A percentile compares a stretch with the other conserved stretches of the same genome.
Conservation (phyloP, 2,113 vertebrate genomes). For the Balaenoptera acutorostrata region DNA sequence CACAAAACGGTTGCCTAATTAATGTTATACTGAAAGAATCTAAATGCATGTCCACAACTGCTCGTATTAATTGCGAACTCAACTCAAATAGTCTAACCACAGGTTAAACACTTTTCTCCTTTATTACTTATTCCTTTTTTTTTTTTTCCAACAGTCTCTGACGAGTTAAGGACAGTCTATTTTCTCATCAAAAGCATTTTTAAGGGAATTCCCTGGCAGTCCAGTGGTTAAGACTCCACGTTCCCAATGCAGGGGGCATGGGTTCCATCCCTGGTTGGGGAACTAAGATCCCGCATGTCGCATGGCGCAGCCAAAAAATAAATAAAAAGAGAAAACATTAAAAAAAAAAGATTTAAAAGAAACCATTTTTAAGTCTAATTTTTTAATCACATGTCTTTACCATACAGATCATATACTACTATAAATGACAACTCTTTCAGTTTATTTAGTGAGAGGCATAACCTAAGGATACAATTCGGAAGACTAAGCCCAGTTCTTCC, state of each 20-base stretch:
- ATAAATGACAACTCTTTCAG: neutral
- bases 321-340: no score
- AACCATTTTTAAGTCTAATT: neutral
- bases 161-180: neutral
- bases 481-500: neutral
- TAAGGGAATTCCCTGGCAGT: neutral
- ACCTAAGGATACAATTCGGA: neutral
- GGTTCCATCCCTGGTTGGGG: no score
- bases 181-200: slow-evolving; percentile 30
- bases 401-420: neutral
- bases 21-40: neutral
- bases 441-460: slow-evolving; percentile 1
- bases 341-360: no score
- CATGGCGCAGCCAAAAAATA: no score
- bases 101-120: neutral
- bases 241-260: no score
- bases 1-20: slow-evolving; percentile 9
- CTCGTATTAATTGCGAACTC: neutral
- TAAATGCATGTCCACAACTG: neutral
- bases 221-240: no score
- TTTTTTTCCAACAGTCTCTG: neutral
- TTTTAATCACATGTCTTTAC: slow-evolving; percentile 3
- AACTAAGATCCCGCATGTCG: no score
- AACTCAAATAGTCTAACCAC: neutral
- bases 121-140: slow-evolving; percentile 6